phyloP scores from a whole-genome alignment of 2,797 vertebrate genomes.

The Margarornis squamiger region DNA sequence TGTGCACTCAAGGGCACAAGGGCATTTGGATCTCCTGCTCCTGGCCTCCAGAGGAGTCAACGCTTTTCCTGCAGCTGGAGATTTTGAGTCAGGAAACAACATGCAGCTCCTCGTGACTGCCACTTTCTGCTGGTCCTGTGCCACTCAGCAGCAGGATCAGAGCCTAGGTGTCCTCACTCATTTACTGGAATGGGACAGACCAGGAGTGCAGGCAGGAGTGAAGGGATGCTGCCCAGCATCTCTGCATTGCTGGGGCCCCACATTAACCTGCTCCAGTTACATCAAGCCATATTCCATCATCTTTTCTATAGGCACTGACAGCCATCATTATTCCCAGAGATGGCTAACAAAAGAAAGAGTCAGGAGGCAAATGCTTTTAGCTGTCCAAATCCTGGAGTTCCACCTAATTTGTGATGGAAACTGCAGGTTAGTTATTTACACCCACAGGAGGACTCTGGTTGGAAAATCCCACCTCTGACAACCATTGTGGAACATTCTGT shows the following conservation, averaged over 20 bases:
- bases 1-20: not conserved
- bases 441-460: not conserved
- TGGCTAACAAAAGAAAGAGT: not conserved
- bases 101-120: not conserved
- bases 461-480: not conserved
- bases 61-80: conserved; percentile 10
- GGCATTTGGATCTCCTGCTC: not conserved
- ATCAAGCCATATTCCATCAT: conserved; percentile 41
- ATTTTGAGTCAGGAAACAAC: not conserved
- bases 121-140: not conserved
- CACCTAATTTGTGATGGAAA: not conserved
- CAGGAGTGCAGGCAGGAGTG: not conserved
- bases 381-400: not conserved
- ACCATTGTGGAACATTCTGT: not conserved
- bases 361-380: not conserved
- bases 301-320: not conserved
- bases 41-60: not conserved
- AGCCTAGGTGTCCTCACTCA: not conserved
- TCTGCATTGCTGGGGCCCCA: not conserved
- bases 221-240: not conserved
- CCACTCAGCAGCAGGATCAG: not conserved
- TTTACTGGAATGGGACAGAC: not conserved
- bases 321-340: not conserved
- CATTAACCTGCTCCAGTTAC: not conserved
- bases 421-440: not conserved